phyloP scores from a whole-genome alignment of 2,888 invertebrate genomes.

The Andrena minutula region DNA sequence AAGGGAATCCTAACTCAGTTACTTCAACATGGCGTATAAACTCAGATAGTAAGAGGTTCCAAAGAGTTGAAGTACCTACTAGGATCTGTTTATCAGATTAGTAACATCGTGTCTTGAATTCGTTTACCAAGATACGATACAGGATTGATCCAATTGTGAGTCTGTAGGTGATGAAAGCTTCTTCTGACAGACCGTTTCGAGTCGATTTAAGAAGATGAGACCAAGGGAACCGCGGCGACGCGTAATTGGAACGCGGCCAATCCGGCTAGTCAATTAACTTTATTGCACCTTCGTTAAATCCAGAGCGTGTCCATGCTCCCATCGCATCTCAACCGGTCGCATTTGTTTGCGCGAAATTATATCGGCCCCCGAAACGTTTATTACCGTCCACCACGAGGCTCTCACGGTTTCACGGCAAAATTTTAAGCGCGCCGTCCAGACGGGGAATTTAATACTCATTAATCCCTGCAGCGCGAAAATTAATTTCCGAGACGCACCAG shows the following conservation, averaged over 20 bases:
- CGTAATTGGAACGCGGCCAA: conserved; percentile 37
- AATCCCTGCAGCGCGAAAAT: neutral
- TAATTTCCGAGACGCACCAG: neutral
- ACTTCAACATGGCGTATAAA: neutral
- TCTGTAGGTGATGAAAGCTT: neutral
- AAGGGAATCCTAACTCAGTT: neutral
- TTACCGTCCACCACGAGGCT: conserved; percentile 6
- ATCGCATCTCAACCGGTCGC: neutral
- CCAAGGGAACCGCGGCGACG: neutral
- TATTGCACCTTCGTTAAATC: conserved; percentile 31
- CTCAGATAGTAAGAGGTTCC: too few species aligned
- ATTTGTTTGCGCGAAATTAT: conserved; percentile 20
- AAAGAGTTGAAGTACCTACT: too few species aligned
- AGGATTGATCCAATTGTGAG: neutral
- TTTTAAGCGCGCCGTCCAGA: neutral
- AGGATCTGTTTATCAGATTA: too few species aligned
- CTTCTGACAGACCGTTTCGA: neutral
- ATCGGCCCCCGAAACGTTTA: conserved; percentile 2
- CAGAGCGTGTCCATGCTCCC: neutral
- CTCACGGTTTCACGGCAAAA: conserved; percentile 1
- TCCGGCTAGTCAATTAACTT: conserved; percentile 31
- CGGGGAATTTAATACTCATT: conserved; percentile 7
- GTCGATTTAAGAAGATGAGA: conserved; percentile 17
- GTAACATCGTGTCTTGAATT: too few species aligned
- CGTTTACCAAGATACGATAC: too few species aligned